These are phyloP conservation scores for Galerucella calmariensis DNA, from an alignment of 2,888 invertebrate species.

Conservation along the genomic window DNA sequence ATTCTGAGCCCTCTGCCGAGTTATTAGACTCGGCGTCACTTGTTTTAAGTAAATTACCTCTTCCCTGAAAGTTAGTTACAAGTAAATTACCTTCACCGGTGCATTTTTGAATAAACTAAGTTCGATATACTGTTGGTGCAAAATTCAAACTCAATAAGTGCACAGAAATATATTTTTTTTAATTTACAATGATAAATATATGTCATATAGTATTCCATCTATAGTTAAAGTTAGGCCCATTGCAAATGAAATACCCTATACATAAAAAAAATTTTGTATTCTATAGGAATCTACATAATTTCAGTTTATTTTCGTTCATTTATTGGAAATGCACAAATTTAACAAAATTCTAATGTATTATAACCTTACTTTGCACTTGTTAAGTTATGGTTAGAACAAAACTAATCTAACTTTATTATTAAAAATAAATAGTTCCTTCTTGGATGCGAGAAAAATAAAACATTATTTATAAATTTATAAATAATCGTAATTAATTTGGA, in stretches of 20 bases:
- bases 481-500: neutral
- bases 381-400: conserved; percentile 7
- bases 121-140: conserved; percentile 9
- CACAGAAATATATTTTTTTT: neutral
- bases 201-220: neutral
- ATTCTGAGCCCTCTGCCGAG: conserved; percentile 60
- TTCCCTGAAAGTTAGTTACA: conserved; percentile 65
- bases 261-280: no score
- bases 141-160: conserved; percentile 24
- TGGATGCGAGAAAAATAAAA: neutral
- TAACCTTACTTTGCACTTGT: conserved; percentile 18
- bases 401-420: conserved; percentile 1
- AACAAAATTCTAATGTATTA: neutral
- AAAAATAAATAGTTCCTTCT: neutral
- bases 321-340: neutral
- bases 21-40: conserved; percentile 50
- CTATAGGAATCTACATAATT: no score
- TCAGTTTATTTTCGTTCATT: no score
- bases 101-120: conserved; percentile 28
- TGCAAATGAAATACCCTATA: no score
- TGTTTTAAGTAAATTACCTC: conserved; percentile 65
- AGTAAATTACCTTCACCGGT: conserved; percentile 50
- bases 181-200: neutral
- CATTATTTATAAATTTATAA: neutral
- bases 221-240: no score